These are phyloP conservation scores for Labia minor DNA, from an alignment of 2,888 invertebrate species.

Conservation along the genomic window DNA sequence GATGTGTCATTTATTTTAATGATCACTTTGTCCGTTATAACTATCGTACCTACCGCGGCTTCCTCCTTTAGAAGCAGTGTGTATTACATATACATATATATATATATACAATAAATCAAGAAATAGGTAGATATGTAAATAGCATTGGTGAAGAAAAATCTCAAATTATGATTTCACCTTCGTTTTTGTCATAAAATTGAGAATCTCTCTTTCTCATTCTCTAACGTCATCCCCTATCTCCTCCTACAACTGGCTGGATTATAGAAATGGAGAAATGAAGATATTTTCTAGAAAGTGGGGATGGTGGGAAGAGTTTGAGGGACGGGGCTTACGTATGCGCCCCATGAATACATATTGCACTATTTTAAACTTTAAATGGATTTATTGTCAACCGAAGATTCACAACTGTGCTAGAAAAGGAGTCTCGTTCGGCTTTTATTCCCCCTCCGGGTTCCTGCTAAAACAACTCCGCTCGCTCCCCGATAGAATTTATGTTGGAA, in stretches of 20 bases:
- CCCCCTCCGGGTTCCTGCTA: background rate
- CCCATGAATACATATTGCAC: constrained; percentile 25
- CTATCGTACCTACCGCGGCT: too few species aligned
- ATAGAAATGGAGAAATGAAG: constrained; percentile 20
- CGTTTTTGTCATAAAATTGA: background rate
- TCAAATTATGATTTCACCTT: background rate
- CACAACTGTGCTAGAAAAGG: background rate
- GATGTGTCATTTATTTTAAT: too few species aligned
- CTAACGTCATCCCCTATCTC: background rate
- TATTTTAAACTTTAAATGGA: constrained; percentile 26
- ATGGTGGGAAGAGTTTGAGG: too few species aligned
- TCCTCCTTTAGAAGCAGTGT: too few species aligned
- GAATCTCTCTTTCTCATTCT: background rate
- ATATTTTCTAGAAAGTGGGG: constrained; percentile 14
- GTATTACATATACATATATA: too few species aligned
- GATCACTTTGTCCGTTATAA: too few species aligned
- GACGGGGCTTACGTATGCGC: constrained; percentile 22
- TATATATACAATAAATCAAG: too few species aligned
- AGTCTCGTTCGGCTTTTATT: background rate
- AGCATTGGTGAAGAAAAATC: too few species aligned
- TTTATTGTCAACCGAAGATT: constrained; percentile 23
- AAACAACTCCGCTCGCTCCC: background rate
- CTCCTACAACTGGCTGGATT: constrained; percentile 19
- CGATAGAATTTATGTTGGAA: background rate
- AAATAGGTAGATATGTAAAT: too few species aligned